Conservation (phyloP, 2,113 vertebrate species). For the Oncorhynchus nerka region DNA sequence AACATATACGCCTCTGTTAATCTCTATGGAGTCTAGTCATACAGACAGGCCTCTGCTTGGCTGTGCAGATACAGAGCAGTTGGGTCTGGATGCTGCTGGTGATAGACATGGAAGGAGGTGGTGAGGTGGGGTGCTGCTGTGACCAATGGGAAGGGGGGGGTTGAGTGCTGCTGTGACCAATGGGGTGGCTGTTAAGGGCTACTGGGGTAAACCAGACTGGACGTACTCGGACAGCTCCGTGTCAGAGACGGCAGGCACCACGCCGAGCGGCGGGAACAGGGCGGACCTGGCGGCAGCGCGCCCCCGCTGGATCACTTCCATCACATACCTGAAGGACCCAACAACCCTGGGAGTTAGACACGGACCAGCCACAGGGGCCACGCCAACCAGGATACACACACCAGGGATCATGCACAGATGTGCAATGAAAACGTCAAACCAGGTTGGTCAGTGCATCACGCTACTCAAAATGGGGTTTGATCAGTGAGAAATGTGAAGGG, state of each 20-base stretch:
- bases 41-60: not conserved
- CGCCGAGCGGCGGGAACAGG: conserved; percentile 72
- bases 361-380: not conserved
- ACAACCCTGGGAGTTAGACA: conserved; percentile 65
- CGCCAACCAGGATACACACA: not conserved
- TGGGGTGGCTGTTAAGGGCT: not conserved
- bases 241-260: conserved; percentile 83
- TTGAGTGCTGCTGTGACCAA: not conserved
- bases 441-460: not conserved
- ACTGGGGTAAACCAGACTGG: conserved; percentile 40
- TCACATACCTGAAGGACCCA: conserved; percentile 80
- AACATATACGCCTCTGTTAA: not conserved
- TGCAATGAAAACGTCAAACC: not conserved
- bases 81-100: not conserved
- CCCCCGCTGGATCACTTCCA: conserved; percentile 86
- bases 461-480: not conserved
- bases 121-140: not conserved
- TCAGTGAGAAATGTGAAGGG: not conserved
- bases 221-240: conserved; percentile 83
- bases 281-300: conserved; percentile 76
- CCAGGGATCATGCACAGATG: not conserved
- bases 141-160: not conserved
- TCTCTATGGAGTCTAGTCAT: not conserved
- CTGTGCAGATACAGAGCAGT: not conserved
- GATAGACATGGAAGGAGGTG: not conserved